phyloP scores from a whole-genome alignment of 1,140 invertebrate genomes.

The Artemia franciscana region DNA sequence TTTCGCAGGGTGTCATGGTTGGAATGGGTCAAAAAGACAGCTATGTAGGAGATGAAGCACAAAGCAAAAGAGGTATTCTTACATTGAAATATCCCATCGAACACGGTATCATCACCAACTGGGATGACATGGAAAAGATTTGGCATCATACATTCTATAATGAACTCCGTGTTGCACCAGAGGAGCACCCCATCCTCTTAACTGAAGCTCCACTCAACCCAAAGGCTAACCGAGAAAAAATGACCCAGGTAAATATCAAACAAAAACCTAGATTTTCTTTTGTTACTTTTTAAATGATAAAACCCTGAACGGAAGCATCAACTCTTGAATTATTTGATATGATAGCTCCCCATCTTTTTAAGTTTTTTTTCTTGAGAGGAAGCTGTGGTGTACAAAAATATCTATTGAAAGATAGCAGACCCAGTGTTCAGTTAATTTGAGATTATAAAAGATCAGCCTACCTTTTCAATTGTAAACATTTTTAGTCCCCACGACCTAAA shows the following conservation, averaged over 20 bases:
- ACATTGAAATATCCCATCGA: no score
- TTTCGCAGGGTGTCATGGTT: slow-evolving; percentile 80
- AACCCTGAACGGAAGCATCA: slow-evolving; percentile 35
- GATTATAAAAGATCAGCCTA: no score
- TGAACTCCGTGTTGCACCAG: slow-evolving; percentile 80
- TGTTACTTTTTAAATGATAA: no score
- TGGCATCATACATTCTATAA: slow-evolving; percentile 89
- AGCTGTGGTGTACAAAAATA: no score
- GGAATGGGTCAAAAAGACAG: slow-evolving; percentile 96
- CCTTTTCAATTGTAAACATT: no score
- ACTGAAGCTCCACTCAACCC: slow-evolving; percentile 35
- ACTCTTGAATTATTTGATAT: slow-evolving; percentile 31
- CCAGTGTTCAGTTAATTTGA: no score
- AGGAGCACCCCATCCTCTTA: slow-evolving; percentile 47
- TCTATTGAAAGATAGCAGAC: slow-evolving; percentile 32
- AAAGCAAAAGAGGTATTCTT: slow-evolving; percentile 67
- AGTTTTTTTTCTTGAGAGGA: slow-evolving; percentile 31
- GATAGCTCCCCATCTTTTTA: slow-evolving; percentile 32
- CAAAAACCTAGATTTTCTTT: no score
- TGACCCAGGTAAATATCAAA: slow-evolving; percentile 33
- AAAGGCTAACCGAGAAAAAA: slow-evolving; percentile 33
- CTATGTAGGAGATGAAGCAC: slow-evolving; percentile 90
- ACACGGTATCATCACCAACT: no score
- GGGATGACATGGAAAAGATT: no score
- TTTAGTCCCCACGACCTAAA: no score